Evolutionary conservation across 2,113 vertebrate genomes (phyloP), one percentile per base, ranked within the genome.

Genomic region (Gallinago media): DNA sequence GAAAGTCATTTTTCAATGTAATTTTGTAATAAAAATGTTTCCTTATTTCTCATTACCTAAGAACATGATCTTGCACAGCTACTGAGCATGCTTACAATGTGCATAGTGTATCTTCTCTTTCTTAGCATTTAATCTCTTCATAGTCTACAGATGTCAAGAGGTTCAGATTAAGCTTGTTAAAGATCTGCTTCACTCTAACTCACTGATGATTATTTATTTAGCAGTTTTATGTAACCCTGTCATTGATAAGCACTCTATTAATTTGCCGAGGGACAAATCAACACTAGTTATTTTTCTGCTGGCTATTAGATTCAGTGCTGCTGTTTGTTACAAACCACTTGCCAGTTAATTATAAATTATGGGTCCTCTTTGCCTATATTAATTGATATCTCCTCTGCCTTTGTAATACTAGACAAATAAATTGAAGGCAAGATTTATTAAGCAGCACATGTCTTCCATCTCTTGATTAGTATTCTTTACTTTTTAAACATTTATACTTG

Each of bases 271-370:
- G 99, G 99, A 99, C 99, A 99, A 99, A 99, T 99, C 98, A 98
- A 98, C 98, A 98, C 98, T 98, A 98, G 97, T 98, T 98, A 98
- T 99, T 99, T 98, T 98, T 98, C 98, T 98, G 98, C 98, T 98
- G 98, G 98, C 98, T 98, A 99, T 99, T 99, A 99, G 98, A 98
- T 98, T 98, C 98, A 97, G 98, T 98, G 98, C 98, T 98, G 98
- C 97, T 99, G 98, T 99, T 99, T 99, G 99, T 99, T 99, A 98
- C 98, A 98, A 99, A 99, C 98, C 97, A 97, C 98, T 98, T 98
- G 98, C 99, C 98, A 98, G 99, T 99, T 99, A 99, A 99, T 99
- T 99, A 99, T 99, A 99, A 99, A 99, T 99, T 99, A 99, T 98
- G 97, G 98, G 98, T 98, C 98, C 98, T 99, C 98, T 99, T 99